Evolutionary conservation across 2,888 invertebrate species (phyloP).

Genomic region (Pseudococcus viburni): DNA sequence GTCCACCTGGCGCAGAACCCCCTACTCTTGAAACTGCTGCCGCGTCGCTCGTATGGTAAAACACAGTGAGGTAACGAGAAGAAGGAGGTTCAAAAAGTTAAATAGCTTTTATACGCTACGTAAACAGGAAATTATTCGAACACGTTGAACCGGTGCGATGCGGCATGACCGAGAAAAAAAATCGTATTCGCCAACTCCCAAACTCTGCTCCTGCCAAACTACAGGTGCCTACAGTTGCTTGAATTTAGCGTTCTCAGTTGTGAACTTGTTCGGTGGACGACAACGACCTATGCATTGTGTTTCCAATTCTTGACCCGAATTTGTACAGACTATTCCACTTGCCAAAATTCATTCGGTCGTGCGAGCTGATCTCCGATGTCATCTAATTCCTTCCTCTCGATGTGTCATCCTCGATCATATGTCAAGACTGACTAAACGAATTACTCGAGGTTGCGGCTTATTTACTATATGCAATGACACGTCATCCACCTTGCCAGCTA

Average conservation of each 20-base stretch:
- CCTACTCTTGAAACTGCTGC: background rate
- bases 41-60: background rate
- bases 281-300: background rate
- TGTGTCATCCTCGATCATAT: background rate
- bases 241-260: background rate
- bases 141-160: background rate
- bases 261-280: background rate
- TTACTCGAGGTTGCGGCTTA: background rate
- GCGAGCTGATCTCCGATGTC: background rate
- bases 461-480: background rate
- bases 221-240: background rate
- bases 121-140: constrained; percentile 23
- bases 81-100: background rate
- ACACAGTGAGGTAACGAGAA: background rate
- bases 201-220: background rate
- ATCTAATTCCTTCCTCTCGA: background rate
- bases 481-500: background rate
- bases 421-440: background rate
- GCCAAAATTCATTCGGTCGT: background rate
- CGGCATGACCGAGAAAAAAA: background rate
- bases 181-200: background rate
- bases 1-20: background rate
- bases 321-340: background rate
- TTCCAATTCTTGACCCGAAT: background rate
- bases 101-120: constrained; percentile 23